These are phyloP conservation scores for Scophthalmus maximus DNA, from an alignment of 2,113 vertebrate genomes.

Conservation along the genomic window DNA sequence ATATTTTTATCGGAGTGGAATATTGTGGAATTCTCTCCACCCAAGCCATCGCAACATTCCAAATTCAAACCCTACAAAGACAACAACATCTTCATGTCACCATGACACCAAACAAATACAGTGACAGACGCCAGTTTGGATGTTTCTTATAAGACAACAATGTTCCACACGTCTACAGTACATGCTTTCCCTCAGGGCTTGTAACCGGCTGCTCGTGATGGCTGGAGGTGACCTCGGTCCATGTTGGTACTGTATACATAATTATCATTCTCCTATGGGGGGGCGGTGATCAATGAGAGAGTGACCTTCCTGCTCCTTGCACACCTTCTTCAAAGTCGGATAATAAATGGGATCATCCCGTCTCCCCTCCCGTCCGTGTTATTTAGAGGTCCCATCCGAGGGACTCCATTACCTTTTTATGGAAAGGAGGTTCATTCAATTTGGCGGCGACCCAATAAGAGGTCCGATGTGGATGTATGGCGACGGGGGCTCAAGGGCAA, in stretches of 20 bases:
- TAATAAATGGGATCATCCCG: constrained; percentile 77
- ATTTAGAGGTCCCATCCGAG: constrained; percentile 76
- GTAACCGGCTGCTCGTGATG: constrained; percentile 1
- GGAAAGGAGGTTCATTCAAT: constrained; percentile 80
- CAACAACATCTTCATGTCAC: too few relatives aligned
- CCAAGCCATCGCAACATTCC: too few relatives aligned
- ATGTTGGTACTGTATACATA: constrained; percentile 63
- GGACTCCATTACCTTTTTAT: constrained; percentile 82
- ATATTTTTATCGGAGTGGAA: too few relatives aligned
- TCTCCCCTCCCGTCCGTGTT: constrained; percentile 66
- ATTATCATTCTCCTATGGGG: constrained; percentile 68
- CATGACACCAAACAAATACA: too few relatives aligned
- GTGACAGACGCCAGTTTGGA: too few relatives aligned
- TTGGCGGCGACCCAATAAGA: constrained; percentile 68
- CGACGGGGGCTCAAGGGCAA: constrained; percentile 74
- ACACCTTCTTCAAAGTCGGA: constrained; percentile 54
- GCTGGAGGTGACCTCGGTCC: constrained; percentile 59
- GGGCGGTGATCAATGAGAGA: constrained; percentile 71
- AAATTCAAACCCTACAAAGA: too few relatives aligned
- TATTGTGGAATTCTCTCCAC: too few relatives aligned
- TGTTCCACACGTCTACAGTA: not conserved
- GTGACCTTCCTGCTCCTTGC: constrained; percentile 66
- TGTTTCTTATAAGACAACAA: not conserved
- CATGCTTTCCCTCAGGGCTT: constrained; percentile 5
- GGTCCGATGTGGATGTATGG: constrained; percentile 56